phyloP scores from a whole-genome alignment of 2,888 invertebrate genomes.

The Eupithecia vulgata region DNA sequence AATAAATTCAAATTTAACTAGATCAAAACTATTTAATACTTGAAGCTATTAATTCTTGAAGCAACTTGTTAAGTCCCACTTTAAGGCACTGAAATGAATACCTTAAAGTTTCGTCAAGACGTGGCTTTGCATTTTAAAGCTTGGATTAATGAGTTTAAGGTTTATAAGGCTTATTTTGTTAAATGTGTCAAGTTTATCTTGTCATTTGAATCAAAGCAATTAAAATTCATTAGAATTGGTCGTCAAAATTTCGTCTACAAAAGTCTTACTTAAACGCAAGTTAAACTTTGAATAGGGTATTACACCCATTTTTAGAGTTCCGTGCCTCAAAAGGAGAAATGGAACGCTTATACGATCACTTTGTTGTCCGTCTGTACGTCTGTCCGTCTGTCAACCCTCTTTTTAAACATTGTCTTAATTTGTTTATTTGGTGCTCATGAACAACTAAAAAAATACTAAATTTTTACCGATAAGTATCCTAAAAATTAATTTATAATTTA shows the following conservation, averaged over 20 bases:
- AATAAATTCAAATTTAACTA: neutral
- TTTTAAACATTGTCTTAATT: too few relatives aligned
- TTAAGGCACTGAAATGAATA: conserved; percentile 37
- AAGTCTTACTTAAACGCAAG: too few relatives aligned
- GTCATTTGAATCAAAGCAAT: neutral
- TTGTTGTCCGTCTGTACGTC: too few relatives aligned
- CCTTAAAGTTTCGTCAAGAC: conserved; percentile 34
- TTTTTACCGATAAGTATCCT: too few relatives aligned
- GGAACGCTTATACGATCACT: too few relatives aligned
- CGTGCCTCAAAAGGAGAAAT: too few relatives aligned
- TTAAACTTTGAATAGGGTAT: too few relatives aligned
- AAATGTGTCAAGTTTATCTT: conserved; percentile 4
- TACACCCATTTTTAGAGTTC: too few relatives aligned
- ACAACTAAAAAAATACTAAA: too few relatives aligned
- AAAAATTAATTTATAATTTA: too few relatives aligned
- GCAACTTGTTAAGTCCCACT: conserved; percentile 11
- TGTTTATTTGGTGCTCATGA: too few relatives aligned
- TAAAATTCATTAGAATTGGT: neutral
- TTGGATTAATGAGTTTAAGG: conserved; percentile 9
- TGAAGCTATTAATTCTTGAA: conserved; percentile 12
- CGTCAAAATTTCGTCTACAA: neutral
- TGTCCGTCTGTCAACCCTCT: too few relatives aligned
- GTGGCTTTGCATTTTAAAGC: conserved; percentile 15
- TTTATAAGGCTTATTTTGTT: conserved; percentile 1
- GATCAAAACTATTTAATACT: conserved; percentile 6